phyloP scores from a whole-genome alignment of 2,888 invertebrate genomes.

The Dermolepida albohirtum region DNA sequence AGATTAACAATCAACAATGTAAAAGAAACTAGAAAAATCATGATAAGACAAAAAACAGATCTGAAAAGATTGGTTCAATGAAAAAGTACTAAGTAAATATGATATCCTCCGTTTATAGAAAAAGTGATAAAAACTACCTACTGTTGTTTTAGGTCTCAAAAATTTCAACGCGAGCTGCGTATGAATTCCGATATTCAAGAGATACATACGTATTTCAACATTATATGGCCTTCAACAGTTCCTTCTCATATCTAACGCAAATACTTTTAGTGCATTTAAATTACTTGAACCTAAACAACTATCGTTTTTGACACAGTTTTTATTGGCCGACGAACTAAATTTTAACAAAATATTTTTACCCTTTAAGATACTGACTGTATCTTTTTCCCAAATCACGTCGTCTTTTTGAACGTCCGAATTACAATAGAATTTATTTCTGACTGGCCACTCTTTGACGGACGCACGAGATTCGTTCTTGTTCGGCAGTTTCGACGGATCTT shows the following conservation, averaged over 20 bases:
- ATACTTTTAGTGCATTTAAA: slow-evolving; percentile 8
- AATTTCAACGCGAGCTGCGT: too few relatives aligned
- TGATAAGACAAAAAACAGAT: too few relatives aligned
- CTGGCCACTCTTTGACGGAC: slow-evolving; percentile 44
- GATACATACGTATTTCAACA: background rate
- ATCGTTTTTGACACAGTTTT: slow-evolving; percentile 34
- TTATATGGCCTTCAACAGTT: background rate
- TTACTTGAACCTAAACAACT: slow-evolving; percentile 5
- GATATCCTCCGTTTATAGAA: too few relatives aligned
- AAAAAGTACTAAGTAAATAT: too few relatives aligned
- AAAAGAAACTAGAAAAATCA: too few relatives aligned
- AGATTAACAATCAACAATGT: too few relatives aligned
- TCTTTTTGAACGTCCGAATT: slow-evolving; percentile 36
- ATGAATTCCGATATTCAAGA: too few relatives aligned
- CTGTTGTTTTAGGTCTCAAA: too few relatives aligned
- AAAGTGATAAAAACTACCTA: too few relatives aligned
- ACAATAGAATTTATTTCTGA: slow-evolving; percentile 48
- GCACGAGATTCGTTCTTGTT: background rate
- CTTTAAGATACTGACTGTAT: slow-evolving; percentile 68
- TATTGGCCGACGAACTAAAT: slow-evolving; percentile 39
- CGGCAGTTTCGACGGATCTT: slow-evolving; percentile 1
- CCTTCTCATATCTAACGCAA: slow-evolving; percentile 6
- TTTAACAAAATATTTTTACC: slow-evolving; percentile 51
- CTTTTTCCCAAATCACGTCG: slow-evolving; percentile 67
- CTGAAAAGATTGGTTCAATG: too few relatives aligned